Percentiles rank a stretch among this genome's conserved stretches.
Conservation (phyloP, 2,113 vertebrate species). For the Cettia cetti region DNA sequence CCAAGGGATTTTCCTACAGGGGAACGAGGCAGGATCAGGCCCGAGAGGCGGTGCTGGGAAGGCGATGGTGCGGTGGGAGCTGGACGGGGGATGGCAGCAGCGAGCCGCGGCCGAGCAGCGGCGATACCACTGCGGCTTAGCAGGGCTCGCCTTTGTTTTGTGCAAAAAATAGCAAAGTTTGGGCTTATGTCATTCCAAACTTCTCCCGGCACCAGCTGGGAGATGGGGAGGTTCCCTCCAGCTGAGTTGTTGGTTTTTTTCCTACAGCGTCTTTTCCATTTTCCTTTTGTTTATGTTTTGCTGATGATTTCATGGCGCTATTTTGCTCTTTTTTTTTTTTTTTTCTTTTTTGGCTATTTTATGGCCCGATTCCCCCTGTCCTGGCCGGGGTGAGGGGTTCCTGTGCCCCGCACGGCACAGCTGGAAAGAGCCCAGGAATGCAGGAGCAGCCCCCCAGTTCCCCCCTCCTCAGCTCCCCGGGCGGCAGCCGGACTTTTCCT, state of each 20-base stretch:
- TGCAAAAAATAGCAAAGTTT: background rate
- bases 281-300: background rate
- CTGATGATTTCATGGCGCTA: accelerated
- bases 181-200: background rate
- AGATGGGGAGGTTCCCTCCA: background rate
- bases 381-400: accelerated
- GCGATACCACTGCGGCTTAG: accelerated
- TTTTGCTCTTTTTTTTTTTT: background rate
- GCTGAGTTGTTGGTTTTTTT: background rate
- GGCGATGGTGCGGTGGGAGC: accelerated
- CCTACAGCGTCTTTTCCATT: background rate
- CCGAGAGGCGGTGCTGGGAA: accelerated
- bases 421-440: background rate
- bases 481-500: background rate
- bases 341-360: background rate
- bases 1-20: accelerated
- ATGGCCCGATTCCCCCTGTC: no score
- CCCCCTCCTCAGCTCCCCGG: background rate
- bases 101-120: background rate
- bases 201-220: background rate
- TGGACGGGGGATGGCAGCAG: slow-evolving; percentile 37
- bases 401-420: background rate
- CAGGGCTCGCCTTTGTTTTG: background rate
- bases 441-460: background rate
- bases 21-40: background rate